phyloP scores from a whole-genome alignment of 2,797 vertebrate species.

The Gymnodraco acuticeps region DNA sequence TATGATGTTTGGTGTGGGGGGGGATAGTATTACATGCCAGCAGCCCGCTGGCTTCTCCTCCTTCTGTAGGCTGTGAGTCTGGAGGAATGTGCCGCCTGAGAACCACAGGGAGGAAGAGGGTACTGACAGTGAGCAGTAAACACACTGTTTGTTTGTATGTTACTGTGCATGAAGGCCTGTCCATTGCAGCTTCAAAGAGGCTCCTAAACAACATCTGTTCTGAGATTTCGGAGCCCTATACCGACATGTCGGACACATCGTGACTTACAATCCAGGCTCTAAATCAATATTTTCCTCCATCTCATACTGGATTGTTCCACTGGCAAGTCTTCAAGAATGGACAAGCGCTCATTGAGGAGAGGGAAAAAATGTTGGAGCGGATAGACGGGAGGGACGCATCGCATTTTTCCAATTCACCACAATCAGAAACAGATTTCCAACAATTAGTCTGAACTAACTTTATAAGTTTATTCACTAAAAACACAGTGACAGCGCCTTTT shows the following conservation, averaged over 20 bases:
- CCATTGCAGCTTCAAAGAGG: slow-evolving; percentile 55
- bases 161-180: slow-evolving; percentile 50
- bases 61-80: slow-evolving; percentile 56
- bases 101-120: slow-evolving; percentile 74
- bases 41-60: slow-evolving; percentile 71
- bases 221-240: slow-evolving; percentile 43
- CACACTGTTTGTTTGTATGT: slow-evolving; percentile 69
- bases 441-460: slow-evolving; percentile 65
- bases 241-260: slow-evolving; percentile 65
- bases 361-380: slow-evolving; percentile 53
- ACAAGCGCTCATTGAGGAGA: slow-evolving; percentile 70
- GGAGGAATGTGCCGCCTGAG: slow-evolving; percentile 75
- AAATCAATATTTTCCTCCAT: slow-evolving; percentile 82
- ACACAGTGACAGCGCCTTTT: slow-evolving; percentile 33
- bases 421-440: slow-evolving; percentile 78
- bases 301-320: slow-evolving; percentile 76
- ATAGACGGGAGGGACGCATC: slow-evolving; percentile 56
- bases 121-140: slow-evolving; percentile 70
- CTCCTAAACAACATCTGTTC: slow-evolving; percentile 70
- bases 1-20: slow-evolving; percentile 72
- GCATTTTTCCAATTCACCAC: slow-evolving; percentile 75
- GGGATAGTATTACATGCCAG: slow-evolving; percentile 76
- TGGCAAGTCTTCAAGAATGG: slow-evolving; percentile 75
- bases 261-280: slow-evolving; percentile 67
- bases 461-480: slow-evolving; percentile 60